These are phyloP conservation scores for Atta texana DNA, from an alignment of 1,140 invertebrate genomes.

Conservation along the genomic window DNA sequence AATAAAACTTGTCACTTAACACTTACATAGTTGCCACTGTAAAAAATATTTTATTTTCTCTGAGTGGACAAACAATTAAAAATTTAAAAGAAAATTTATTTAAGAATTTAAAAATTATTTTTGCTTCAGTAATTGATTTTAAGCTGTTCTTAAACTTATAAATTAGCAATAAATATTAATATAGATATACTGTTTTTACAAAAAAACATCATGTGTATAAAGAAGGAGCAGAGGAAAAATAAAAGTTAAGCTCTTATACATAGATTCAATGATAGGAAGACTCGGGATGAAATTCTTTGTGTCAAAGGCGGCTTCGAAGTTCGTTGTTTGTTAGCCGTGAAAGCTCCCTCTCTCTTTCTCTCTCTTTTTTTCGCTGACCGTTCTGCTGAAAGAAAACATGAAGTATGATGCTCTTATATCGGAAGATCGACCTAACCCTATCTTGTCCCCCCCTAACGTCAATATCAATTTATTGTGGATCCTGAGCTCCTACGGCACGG, in stretches of 20 bases:
- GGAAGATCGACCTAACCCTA: slow-evolving; percentile 50
- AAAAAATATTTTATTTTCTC: too few relatives aligned
- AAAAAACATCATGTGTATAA: neutral
- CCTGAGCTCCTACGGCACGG: slow-evolving; percentile 8
- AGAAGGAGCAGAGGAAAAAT: neutral
- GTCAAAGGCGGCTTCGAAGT: slow-evolving; percentile 32
- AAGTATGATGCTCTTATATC: slow-evolving; percentile 55
- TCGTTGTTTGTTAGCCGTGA: slow-evolving; percentile 38
- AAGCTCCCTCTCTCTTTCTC: slow-evolving; percentile 8
- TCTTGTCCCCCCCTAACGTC: slow-evolving; percentile 47
- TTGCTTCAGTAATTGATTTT: slow-evolving; percentile 1
- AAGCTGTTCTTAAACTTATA: neutral
- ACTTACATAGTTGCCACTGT: too few relatives aligned
- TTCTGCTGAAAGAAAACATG: slow-evolving; percentile 30
- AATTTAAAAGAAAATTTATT: neutral
- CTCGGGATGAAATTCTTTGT: slow-evolving; percentile 31
- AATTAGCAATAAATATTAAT: neutral
- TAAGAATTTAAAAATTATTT: slow-evolving; percentile 22
- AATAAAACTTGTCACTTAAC: too few relatives aligned
- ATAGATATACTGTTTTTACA: neutral
- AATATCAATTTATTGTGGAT: slow-evolving; percentile 73
- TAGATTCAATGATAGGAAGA: slow-evolving; percentile 26
- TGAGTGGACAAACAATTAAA: neutral
- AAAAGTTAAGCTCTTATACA: slow-evolving; percentile 47
- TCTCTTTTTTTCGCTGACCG: slow-evolving; percentile 12